Evolutionary conservation across 2,888 invertebrate species (phyloP).

Genomic region (Drosophila austrosaltans): DNA sequence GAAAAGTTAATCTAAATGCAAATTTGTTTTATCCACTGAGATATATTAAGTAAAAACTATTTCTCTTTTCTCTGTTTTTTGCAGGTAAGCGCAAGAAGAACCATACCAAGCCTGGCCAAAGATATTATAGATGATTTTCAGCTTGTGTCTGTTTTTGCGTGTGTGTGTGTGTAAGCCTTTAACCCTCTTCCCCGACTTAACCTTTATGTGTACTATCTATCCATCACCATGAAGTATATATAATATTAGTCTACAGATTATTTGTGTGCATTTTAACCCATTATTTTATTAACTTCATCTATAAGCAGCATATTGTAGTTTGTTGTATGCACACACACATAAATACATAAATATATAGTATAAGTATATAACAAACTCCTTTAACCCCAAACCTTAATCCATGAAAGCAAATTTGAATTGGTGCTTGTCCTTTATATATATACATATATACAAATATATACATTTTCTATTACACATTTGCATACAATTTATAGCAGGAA

Average conservation of each 20-base stretch:
- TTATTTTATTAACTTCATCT: constrained; percentile 1
- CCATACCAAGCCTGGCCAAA: constrained; percentile 6
- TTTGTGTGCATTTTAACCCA: constrained; percentile 8
- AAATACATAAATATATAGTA: constrained; percentile 23
- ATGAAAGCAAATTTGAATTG: constrained; percentile 5
- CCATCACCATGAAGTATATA: constrained; percentile 11
- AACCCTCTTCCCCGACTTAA: constrained; percentile 21
- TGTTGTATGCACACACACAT: constrained; percentile 28
- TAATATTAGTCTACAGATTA: constrained; percentile 8
- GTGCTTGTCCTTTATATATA: constrained; percentile 22
- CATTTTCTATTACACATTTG: constrained; percentile 64
- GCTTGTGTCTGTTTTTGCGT: constrained; percentile 22
- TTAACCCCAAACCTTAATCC: constrained; percentile 16
- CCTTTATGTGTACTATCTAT: constrained; percentile 38
- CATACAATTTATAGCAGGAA: constrained; percentile 75
- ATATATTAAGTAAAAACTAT: constrained; percentile 31
- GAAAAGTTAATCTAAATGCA: constrained; percentile 2
- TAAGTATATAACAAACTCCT: constrained; percentile 27
- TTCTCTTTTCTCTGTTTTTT: constrained; percentile 36
- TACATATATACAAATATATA: constrained; percentile 15
- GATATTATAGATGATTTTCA: constrained; percentile 15
- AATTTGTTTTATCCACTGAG: neutral
- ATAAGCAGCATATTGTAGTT: constrained; percentile 12
- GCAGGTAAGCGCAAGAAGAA: constrained; percentile 59
- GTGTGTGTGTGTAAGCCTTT: constrained; percentile 37